Evolutionary conservation across 1,140 invertebrate species (phyloP), one percentile per base, ranked within the genome.

Genomic region (Drosophila eugracilis): DNA sequence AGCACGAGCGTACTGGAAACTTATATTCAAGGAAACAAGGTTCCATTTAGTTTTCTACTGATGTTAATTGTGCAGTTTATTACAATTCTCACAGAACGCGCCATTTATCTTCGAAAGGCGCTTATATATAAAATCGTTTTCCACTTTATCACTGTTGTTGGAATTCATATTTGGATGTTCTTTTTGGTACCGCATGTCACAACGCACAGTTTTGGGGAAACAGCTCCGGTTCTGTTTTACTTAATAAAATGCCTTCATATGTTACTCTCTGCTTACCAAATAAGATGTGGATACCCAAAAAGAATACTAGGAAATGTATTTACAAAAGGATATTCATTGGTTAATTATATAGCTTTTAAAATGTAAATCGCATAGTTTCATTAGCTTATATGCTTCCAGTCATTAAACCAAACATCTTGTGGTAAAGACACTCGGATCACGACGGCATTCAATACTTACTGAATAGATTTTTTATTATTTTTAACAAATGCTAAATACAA

Each of bases 141-240:
- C 91, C 97, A 98, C 91, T 96, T 98, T 60, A 93, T 96, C 41
- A 94, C 98, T 6, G 96, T 99, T 21, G 93, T 99, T 32, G 94
- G 97, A 15, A 94, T 99, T 21, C 98, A 99, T 91, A 93, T 98
- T 47, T 99, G 98, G 97, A 97, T 99, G 94, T 99, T 99, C 92
- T 97, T 99, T 67, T 93, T 98, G 41, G 93, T 99, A 44, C 98
- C 98, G 0, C 95, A 95, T 34, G 95, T 98, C 7, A 99, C 98
- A 4, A 96, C 97, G 81, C 96, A 96, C 96, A 88, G 94, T 94
- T 91, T 99, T 98, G 92, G 97, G 95, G 55, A 91, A 95, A 95
- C 95, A 7, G 95, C 97, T 5, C 98, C 97, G 5, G 96, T 98
- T 91, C 94, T 99, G 76, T 99, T 97, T 95, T 99, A 99, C 91